Percentiles rank a stretch among this genome's conserved stretches.
These are phyloP conservation scores for Drosophila pseudoananassae DNA, from an alignment of 1,140 invertebrate genomes.

Conservation along the genomic window DNA sequence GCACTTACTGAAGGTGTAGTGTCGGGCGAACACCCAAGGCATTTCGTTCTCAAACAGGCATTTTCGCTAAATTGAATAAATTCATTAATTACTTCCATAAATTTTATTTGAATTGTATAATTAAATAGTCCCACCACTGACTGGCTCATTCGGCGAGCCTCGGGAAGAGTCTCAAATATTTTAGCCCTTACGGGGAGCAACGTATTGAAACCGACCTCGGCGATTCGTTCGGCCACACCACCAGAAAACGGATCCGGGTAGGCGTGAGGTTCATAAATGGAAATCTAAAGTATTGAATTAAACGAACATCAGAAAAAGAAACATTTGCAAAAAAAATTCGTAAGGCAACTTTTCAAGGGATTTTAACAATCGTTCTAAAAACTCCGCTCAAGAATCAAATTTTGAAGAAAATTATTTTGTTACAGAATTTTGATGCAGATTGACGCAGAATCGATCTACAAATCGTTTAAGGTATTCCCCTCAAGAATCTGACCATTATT, in stretches of 20 bases:
- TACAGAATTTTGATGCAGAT: too few species aligned
- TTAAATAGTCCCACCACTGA: conserved; percentile 42
- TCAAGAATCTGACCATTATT: too few species aligned
- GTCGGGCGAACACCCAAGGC: conserved; percentile 71
- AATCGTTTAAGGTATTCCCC: too few species aligned
- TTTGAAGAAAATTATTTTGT: too few species aligned
- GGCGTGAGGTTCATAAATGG: conserved; percentile 48
- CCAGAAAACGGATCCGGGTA: conserved; percentile 70
- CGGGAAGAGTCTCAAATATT: conserved; percentile 64
- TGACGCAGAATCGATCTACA: too few species aligned
- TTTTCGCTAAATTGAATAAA: conserved; percentile 55
- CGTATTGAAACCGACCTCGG: conserved; percentile 38
- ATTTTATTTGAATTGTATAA: not conserved
- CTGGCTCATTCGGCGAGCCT: conserved; percentile 55
- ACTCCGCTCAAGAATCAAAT: too few species aligned
- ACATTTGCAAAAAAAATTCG: too few species aligned
- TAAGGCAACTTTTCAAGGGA: too few species aligned
- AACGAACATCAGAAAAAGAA: too few species aligned
- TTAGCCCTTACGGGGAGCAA: conserved; percentile 52
- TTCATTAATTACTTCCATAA: conserved; percentile 4
- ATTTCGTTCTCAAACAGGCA: conserved; percentile 80
- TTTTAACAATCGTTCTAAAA: too few species aligned
- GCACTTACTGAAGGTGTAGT: conserved; percentile 84
- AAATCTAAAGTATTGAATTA: conserved; percentile 39
- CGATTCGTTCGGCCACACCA: conserved; percentile 52